Evolutionary conservation across 37 sponge, comb jelly and placozoan genomes (phyloP), one percentile per base, ranked within the genome.

Genomic region (Halichondria panicea): DNA sequence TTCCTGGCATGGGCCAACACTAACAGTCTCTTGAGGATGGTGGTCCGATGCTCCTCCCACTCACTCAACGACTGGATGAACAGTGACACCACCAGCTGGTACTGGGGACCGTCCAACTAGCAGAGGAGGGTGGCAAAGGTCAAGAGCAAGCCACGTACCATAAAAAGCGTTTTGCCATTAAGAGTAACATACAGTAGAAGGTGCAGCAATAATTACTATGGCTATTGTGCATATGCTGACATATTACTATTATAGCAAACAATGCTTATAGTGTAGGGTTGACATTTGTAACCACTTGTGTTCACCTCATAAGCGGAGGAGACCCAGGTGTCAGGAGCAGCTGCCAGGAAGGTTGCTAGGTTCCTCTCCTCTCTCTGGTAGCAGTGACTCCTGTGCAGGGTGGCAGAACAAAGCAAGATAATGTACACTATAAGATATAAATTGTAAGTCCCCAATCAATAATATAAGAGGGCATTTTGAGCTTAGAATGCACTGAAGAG

Each of bases 61-160:
- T 86, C 79, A 25, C 48, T 42, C 41, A 74, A 50, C 24, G 75
- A 71, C 37, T 86, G 77, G 41, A 89, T 27, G 52, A 90, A 74
- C 34, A 93, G 77, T 3, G 94, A 93, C 65, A 71, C 43, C 15
- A 86, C 82, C 0, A 73, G 6, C 3, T 35, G 34, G 52, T 90
- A 78, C 63, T 57, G 56, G 0, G 94, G 83, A 32, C 94, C 87
- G 12, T 93, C 91, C 62, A 93, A 53, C 94, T 93, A 24, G 41
- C 55, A 27, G 31, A 24, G 32, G 40, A 46, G 2, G 75, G 28
- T 43, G 36, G 36, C 0, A 18, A 12, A 12, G 4, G 33, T 33
- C 19, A 27, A 31, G 4, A 7, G 64, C 21, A 63, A 30, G 30
- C 25, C 22, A 37, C 19, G 18, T 68, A 66, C 45, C 21, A 66